phyloP scores from a whole-genome alignment of 2,113 vertebrate species.

The Danionella cerebrum region DNA sequence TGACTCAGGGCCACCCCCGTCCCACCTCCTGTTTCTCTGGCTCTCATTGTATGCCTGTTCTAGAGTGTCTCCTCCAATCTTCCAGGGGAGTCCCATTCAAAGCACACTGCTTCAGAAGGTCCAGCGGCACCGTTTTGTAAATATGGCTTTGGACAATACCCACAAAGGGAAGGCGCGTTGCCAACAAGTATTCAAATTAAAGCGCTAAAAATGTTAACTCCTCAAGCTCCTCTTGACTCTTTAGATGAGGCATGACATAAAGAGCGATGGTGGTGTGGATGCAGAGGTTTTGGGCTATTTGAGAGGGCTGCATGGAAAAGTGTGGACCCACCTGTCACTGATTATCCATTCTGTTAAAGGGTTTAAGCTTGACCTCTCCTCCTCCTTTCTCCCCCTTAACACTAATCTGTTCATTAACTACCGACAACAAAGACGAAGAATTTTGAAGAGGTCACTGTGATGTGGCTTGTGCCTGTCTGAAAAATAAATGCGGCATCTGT shows the following conservation, averaged over 20 bases:
- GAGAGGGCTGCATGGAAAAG: conserved; percentile 57
- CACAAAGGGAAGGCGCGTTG: conserved; percentile 52
- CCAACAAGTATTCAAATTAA: conserved; percentile 48
- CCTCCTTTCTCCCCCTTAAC: conserved; percentile 69
- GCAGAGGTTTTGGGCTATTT: conserved; percentile 45
- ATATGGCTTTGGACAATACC: conserved; percentile 50
- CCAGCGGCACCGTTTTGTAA: conserved; percentile 63
- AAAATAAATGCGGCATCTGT: conserved; percentile 28
- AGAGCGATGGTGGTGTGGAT: conserved; percentile 32
- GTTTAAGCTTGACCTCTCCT: conserved; percentile 71
- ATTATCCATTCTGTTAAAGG: conserved; percentile 64
- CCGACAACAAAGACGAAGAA: conserved; percentile 59
- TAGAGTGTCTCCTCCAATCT: conserved; percentile 51
- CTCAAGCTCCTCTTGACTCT: conserved; percentile 40
- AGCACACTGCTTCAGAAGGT: conserved; percentile 45
- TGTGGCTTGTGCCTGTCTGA: conserved; percentile 28
- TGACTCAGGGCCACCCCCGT: conserved; percentile 41
- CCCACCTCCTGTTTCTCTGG: conserved; percentile 40
- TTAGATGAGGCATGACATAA: conserved; percentile 46
- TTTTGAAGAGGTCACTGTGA: conserved; percentile 25
- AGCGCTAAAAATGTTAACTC: conserved; percentile 50
- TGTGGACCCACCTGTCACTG: conserved; percentile 69
- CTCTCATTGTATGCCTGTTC: conserved; percentile 53
- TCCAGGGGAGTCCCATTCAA: conserved; percentile 45
- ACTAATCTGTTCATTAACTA: conserved; percentile 78